Base-by-base conservation (phyloP, 2,888 invertebrate species). In the Dynastes grantii region DNA sequence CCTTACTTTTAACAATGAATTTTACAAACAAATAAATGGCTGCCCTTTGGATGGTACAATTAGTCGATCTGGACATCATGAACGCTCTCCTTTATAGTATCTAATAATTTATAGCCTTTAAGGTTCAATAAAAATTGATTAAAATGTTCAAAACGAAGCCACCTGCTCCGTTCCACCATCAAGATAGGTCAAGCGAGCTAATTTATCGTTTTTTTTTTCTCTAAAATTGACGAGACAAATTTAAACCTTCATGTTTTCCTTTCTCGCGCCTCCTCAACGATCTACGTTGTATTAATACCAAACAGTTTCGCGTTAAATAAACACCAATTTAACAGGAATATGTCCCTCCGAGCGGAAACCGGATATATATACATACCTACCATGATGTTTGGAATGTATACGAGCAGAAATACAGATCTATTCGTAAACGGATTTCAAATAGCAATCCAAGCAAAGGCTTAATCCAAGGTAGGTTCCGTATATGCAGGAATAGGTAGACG, bases 151-250 rank as follows among this genome's bases (percentile, higher is more conserved):
- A 55, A 55, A 16, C 8, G 22, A 55, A 8, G 8, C 5, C 22
- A 55, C 55, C 16, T 1, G 22, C 22, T 55, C 22, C n/a, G 53
- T 53, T 55, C 55, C n/a, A 22, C 16, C 22, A 2, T 55, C 55
- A 22, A 8, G 16, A 55, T 55, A 55, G 55, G 55, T 55, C 55
- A 55, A 55, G 55, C 55, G 55, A 55, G n/a, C 55, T 55, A 55
- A 55, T 55, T 55, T 55, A 55, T 55, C 55, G 55, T 22, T 55
- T 55, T 55, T 55, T 55, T 45, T 45, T 8, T 4, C 16, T 55
- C 55, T 55, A 55, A 55, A 55, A 55, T 55, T 55, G 22, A 4
- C 55, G 27, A 27, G 9, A 27, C 16, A 27, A 55, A 16, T 55
- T 55, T 55, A 55, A 55, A 55, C 27, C 1, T 16, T 55, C 55